Conservation (phyloP, 2,888 invertebrate genomes). For the Hydraecia micacea region DNA sequence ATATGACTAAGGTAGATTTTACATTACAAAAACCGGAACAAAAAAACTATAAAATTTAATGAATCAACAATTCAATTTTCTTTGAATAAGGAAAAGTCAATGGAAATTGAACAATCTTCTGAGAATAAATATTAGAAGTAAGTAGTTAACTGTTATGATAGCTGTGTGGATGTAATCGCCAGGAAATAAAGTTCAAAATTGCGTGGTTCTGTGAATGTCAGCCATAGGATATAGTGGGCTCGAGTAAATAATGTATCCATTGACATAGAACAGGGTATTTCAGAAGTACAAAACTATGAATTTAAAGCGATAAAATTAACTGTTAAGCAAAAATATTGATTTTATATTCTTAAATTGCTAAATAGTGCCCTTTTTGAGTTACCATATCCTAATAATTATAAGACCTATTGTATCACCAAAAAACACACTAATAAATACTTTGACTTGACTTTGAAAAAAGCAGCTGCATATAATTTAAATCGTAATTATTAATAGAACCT, state of each 20-base stretch:
- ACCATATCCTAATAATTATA: no score
- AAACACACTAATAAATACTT: no score
- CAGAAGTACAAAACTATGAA: slow-evolving; percentile 29
- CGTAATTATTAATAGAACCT: no score
- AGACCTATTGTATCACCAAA: no score
- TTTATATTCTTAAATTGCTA: no score
- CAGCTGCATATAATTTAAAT: no score
- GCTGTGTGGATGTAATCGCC: neutral
- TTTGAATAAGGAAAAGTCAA: slow-evolving; percentile 38
- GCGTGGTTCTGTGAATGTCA: neutral
- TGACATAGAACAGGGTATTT: neutral
- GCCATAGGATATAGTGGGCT: neutral
- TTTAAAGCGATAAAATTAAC: no score
- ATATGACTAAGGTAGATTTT: neutral
- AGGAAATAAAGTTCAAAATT: slow-evolving; percentile 18
- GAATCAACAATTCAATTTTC: slow-evolving; percentile 5
- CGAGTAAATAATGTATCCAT: slow-evolving; percentile 5
- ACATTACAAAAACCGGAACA: slow-evolving; percentile 4
- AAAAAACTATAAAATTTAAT: slow-evolving; percentile 11
- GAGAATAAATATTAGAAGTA: slow-evolving; percentile 17
- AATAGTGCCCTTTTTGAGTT: no score
- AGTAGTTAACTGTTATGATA: neutral
- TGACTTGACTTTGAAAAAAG: no score
- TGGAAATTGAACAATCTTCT: slow-evolving; percentile 36
- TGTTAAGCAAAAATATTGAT: no score